These are phyloP conservation scores for Carollia perspicillata DNA, from an alignment of 2,113 vertebrate species.

Conservation along the genomic window DNA sequence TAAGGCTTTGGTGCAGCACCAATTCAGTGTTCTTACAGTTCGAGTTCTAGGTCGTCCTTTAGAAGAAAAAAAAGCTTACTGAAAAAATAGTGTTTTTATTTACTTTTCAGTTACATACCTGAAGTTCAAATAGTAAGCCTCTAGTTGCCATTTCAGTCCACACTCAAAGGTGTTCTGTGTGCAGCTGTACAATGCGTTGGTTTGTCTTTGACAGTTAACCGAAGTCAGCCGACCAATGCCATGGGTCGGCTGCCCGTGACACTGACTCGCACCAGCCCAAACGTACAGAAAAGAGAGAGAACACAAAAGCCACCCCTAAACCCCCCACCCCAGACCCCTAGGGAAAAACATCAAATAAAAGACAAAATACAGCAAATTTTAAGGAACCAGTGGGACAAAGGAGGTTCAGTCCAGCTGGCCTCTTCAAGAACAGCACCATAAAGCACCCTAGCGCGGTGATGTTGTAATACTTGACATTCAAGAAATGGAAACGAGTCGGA, in stretches of 20 bases:
- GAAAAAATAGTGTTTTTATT: slow-evolving; percentile 84
- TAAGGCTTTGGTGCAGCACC: slow-evolving; percentile 92
- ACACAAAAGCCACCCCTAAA: slow-evolving; percentile 55
- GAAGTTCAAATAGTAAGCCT: slow-evolving; percentile 85
- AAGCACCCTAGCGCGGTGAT: slow-evolving; percentile 83
- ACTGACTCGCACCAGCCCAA: slow-evolving; percentile 54
- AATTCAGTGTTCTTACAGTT: slow-evolving; percentile 78
- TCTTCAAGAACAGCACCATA: slow-evolving; percentile 84
- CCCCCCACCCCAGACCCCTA: slow-evolving; percentile 32
- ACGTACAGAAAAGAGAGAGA: slow-evolving; percentile 60
- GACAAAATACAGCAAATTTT: slow-evolving; percentile 71
- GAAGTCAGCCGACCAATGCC: slow-evolving; percentile 61
- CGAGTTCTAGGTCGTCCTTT: slow-evolving; percentile 80
- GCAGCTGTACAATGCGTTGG: slow-evolving; percentile 65
- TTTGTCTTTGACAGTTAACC: slow-evolving; percentile 65
- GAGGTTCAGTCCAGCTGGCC: slow-evolving; percentile 78
- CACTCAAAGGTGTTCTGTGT: slow-evolving; percentile 67
- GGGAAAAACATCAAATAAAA: background rate
- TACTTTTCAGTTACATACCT: slow-evolving; percentile 83
- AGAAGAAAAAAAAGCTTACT: slow-evolving; percentile 82
- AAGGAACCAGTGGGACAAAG: slow-evolving; percentile 77
- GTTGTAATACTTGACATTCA: slow-evolving; percentile 82
- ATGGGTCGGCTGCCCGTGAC: slow-evolving; percentile 63
- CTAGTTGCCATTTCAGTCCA: slow-evolving; percentile 79
- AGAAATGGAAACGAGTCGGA: slow-evolving; percentile 82